Evolutionary conservation across 2,797 vertebrate species (phyloP).

Genomic region (Lithobates pipiens): DNA sequence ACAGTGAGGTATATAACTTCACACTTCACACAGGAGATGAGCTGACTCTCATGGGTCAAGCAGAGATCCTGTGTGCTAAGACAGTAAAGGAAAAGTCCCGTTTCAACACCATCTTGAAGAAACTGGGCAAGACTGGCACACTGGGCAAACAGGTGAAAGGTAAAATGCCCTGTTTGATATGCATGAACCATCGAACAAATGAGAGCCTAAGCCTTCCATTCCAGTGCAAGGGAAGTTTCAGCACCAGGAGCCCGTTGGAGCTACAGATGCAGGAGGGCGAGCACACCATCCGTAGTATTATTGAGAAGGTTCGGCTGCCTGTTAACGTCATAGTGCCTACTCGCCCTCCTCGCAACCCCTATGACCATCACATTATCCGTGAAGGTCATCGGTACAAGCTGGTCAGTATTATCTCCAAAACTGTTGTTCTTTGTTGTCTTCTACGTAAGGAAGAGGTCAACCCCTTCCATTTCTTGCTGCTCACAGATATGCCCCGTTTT

Average conservation of each 20-base stretch:
- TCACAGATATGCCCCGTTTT: conserved; percentile 93
- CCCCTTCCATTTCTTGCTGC: conserved; percentile 92
- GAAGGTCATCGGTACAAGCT: conserved; percentile 98
- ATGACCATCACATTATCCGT: conserved; percentile 91
- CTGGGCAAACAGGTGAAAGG: conserved; percentile 75
- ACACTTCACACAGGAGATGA: conserved; percentile 95
- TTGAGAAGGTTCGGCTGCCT: conserved; percentile 93
- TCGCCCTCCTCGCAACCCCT: conserved; percentile 89
- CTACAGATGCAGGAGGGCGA: conserved; percentile 96
- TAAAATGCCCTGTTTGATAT: conserved; percentile 96
- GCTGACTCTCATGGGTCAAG: conserved; percentile 97
- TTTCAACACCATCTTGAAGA: conserved; percentile 86
- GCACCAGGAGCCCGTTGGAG: conserved; percentile 94
- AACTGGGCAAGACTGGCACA: conserved; percentile 86
- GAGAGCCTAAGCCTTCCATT: conserved; percentile 97
- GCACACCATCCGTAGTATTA: conserved; percentile 95
- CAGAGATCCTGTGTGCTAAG: conserved; percentile 94
- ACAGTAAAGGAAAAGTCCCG: conserved; percentile 90
- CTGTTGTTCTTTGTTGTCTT: conserved; percentile 94
- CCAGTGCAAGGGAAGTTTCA: conserved; percentile 94
- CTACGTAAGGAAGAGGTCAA: conserved; percentile 87
- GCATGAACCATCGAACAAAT: conserved; percentile 98
- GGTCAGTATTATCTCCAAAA: conserved; percentile 97
- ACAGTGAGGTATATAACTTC: conserved; percentile 98
- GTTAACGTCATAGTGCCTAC: conserved; percentile 93